Conservation (phyloP, 2,888 invertebrate species). For the Coremacera marginata region DNA sequence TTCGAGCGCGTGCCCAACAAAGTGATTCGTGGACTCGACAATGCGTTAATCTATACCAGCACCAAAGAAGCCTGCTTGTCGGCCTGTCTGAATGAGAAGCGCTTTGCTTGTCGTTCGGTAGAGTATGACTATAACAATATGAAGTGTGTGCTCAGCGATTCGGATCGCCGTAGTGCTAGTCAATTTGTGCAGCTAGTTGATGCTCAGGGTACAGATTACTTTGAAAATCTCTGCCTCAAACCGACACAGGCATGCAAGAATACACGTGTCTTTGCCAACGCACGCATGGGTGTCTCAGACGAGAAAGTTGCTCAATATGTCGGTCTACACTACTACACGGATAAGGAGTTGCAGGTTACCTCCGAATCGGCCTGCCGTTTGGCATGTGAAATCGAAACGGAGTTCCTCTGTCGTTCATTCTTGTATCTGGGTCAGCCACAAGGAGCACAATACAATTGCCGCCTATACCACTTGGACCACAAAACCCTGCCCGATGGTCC, state of each 20-base stretch:
- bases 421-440: slow-evolving; percentile 78
- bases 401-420: slow-evolving; percentile 90
- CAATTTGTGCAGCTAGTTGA: slow-evolving; percentile 92
- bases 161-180: slow-evolving; percentile 88
- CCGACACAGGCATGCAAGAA: slow-evolving; percentile 90
- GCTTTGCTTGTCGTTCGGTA: slow-evolving; percentile 91
- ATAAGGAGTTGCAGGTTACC: slow-evolving; percentile 92
- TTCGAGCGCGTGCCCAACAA: slow-evolving; percentile 95
- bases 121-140: slow-evolving; percentile 95
- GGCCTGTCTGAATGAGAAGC: slow-evolving; percentile 92
- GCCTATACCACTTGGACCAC: slow-evolving; percentile 92
- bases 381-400: slow-evolving; percentile 92
- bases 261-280: slow-evolving; percentile 82
- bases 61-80: slow-evolving; percentile 95
- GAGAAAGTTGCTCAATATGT: slow-evolving; percentile 94
- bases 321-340: slow-evolving; percentile 90
- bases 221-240: slow-evolving; percentile 92
- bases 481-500: slow-evolving; percentile 93
- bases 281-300: slow-evolving; percentile 89
- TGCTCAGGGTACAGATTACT: slow-evolving; percentile 82
- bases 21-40: slow-evolving; percentile 90
- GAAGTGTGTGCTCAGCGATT: slow-evolving; percentile 91
- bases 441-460: slow-evolving; percentile 88
- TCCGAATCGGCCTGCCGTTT: slow-evolving; percentile 89
- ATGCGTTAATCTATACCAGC: slow-evolving; percentile 91